Evolutionary conservation across 2,113 vertebrate genomes (phyloP), one percentile per base, ranked within the genome.

Genomic region (Zootoca vivipara): DNA sequence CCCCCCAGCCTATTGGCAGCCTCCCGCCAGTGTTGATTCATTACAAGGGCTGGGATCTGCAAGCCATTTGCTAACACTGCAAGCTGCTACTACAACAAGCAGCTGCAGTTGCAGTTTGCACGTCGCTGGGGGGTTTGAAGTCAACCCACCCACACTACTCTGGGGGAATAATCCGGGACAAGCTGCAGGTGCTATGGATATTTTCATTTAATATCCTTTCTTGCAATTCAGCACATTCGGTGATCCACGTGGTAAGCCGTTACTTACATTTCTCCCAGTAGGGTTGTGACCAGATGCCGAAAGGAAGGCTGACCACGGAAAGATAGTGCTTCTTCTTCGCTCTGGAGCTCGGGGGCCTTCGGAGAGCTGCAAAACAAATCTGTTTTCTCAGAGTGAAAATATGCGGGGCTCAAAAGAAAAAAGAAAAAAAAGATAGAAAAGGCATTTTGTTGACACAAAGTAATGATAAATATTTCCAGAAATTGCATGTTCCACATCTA

Each of bases 201-300:
- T 97, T 97, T 98, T 97, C 95, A 97, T 97, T 97, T 97, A 96
- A 97, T 97, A 97, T 97, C 97, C 97, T 96, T 97, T 97, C 96
- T 96, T 97, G 97, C 97, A 97, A 97, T 97, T 97, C 97, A 97
- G 97, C 97, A 97, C 97, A 97, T 97, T 98, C 96, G 52, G 96
- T 97, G 97, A 97, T 97, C 97, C 97, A 96, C 96, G 96, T 96
- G 97, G 97, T 97, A 95, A 96, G 96, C 95, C 96, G 95, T 95
- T 96, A 97, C 96, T 97, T 96, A 96, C 95, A 96, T 97, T 96
- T 96, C 95, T 97, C 96, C 97, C 95, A 90, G 87, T 8, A 52
- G 95, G 97, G 93, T 94, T 85, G 67, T 72, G 87, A 86, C 91
- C 93, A 96, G 96, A 96, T 95, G 93, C 95, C 1, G 83, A 92